Evolutionary conservation across 1,140 invertebrate species (phyloP).

Genomic region (Anadara kagoshimensis): DNA sequence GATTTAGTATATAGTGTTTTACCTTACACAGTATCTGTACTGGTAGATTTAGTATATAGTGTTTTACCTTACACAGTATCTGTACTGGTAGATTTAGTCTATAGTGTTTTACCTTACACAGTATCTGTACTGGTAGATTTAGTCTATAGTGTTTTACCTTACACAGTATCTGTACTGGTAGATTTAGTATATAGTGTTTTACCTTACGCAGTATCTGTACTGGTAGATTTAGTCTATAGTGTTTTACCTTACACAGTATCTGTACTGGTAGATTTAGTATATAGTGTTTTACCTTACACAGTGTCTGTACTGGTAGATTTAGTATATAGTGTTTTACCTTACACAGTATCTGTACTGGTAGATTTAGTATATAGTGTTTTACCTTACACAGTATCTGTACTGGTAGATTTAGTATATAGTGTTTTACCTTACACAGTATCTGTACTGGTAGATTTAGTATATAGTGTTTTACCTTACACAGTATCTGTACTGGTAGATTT

Average conservation of each 20-base stretch:
- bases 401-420: conserved; percentile 60
- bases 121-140: conserved; percentile 72
- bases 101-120: conserved; percentile 66
- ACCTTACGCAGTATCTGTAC: conserved; percentile 73
- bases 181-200: conserved; percentile 52
- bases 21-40: conserved; percentile 73
- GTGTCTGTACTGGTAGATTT: conserved; percentile 72
- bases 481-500: conserved; percentile 72
- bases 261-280: conserved; percentile 69
- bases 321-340: conserved; percentile 57
- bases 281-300: conserved; percentile 66
- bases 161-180: conserved; percentile 71
- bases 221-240: conserved; percentile 60
- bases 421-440: conserved; percentile 68
- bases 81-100: conserved; percentile 69
- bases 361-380: conserved; percentile 52
- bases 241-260: conserved; percentile 68
- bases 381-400: conserved; percentile 73
- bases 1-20: conserved; percentile 52
- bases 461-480: conserved; percentile 66
- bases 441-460: conserved; percentile 69
- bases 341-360: conserved; percentile 71
- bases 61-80: conserved; percentile 68
- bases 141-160: conserved; percentile 57
- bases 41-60: conserved; percentile 60